These are phyloP conservation scores for Cyanocitta stelleri DNA, from an alignment of 2,113 vertebrate genomes.

Conservation along the genomic window DNA sequence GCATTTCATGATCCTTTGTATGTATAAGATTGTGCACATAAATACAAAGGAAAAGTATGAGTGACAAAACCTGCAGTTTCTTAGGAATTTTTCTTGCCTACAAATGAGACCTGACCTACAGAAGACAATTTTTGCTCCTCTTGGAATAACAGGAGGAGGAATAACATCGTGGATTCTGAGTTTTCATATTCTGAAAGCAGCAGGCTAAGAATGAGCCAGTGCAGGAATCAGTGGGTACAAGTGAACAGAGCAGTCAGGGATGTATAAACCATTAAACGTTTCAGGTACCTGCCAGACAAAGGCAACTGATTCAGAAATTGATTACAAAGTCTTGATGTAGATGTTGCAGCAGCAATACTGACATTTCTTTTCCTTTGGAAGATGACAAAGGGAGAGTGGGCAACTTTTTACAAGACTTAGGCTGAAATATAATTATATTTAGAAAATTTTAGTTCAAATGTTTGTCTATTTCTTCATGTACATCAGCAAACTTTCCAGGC, in stretches of 20 bases:
- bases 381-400: not conserved
- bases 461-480: not conserved
- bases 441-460: not conserved
- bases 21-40: not conserved
- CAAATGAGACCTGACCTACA: not conserved
- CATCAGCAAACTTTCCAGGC: not conserved
- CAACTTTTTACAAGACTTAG: not conserved
- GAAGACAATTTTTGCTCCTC: not conserved
- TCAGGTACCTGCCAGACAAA: not conserved
- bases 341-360: not conserved
- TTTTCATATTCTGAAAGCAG: not conserved
- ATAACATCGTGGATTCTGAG: not conserved
- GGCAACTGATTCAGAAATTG: not conserved
- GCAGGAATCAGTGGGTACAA: not conserved
- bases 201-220: not conserved
- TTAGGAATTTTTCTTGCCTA: not conserved
- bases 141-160: not conserved
- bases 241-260: not conserved
- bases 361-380: not conserved
- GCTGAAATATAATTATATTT: not conserved
- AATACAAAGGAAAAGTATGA: not conserved
- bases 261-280: not conserved
- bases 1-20: not conserved
- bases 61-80: not conserved
- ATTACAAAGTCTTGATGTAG: not conserved